Percentiles rank a stretch among this genome's conserved stretches.
Conservation (phyloP, 1,140 invertebrate genomes). For the Drosophila grimshawi region DNA sequence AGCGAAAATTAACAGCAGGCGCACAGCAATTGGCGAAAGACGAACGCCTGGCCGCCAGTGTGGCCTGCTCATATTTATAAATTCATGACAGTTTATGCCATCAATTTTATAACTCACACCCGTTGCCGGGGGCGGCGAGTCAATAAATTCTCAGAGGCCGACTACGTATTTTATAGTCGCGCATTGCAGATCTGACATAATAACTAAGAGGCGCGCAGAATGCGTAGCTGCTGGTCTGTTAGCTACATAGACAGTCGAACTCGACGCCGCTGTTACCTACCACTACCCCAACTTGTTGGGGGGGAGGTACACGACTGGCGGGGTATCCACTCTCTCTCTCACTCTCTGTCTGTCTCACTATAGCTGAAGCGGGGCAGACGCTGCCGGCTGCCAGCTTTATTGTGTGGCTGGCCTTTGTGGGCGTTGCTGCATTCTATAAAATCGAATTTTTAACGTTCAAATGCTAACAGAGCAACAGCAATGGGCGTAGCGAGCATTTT, state of each 20-base stretch:
- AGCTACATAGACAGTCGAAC: conserved; percentile 35
- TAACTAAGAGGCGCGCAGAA: conserved; percentile 82
- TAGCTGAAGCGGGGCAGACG: conserved; percentile 17
- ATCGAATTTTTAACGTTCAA: conserved; percentile 84
- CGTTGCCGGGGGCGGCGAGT: conserved; percentile 71
- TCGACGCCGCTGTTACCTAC: conserved; percentile 53
- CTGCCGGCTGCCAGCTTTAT: conserved; percentile 16
- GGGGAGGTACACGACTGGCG: not conserved
- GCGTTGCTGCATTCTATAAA: conserved; percentile 83
- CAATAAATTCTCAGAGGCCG: conserved; percentile 81
- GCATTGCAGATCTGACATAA: conserved; percentile 84
- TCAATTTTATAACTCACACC: conserved; percentile 83
- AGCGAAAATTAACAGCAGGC: conserved; percentile 66
- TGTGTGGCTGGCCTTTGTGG: conserved; percentile 46
- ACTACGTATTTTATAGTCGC: conserved; percentile 83
- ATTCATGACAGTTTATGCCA: conserved; percentile 81
- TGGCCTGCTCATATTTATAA: conserved; percentile 63
- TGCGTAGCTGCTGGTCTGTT: conserved; percentile 65
- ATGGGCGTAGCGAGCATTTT: conserved; percentile 24
- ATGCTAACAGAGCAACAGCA: conserved; percentile 75
- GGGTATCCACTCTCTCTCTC: not conserved
- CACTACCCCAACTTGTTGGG: conserved; percentile 14
- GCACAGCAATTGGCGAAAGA: conserved; percentile 32
- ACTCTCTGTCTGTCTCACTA: conserved; percentile 5
- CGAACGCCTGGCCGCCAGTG: conserved; percentile 21